phyloP scores from a whole-genome alignment of 2,888 invertebrate species.

The Mimumesa dahlbomi region DNA sequence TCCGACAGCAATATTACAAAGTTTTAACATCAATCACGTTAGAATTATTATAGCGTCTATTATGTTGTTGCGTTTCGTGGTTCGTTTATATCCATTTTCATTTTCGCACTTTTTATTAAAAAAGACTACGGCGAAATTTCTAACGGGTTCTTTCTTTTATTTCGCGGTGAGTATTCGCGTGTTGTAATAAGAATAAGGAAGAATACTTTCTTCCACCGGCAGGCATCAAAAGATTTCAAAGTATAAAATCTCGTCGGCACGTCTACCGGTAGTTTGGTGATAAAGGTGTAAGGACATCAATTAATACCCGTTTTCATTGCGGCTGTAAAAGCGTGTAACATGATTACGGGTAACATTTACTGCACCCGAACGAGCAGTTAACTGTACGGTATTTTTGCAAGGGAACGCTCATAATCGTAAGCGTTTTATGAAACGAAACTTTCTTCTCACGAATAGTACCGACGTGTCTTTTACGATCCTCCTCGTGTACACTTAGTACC shows the following conservation, averaged over 20 bases:
- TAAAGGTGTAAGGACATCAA: slow-evolving; percentile 66
- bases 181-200: too few species aligned
- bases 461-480: slow-evolving; percentile 55
- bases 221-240: slow-evolving; percentile 23
- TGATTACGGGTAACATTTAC: slow-evolving; percentile 63
- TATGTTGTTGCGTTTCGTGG: too few species aligned
- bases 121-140: too few species aligned
- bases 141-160: too few species aligned
- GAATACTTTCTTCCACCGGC: slow-evolving; percentile 18
- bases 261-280: slow-evolving; percentile 46
- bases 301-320: slow-evolving; percentile 63
- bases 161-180: too few species aligned
- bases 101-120: too few species aligned
- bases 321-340: slow-evolving; percentile 59
- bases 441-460: slow-evolving; percentile 46
- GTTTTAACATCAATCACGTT: too few species aligned
- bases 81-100: too few species aligned
- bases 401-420: slow-evolving; percentile 47
- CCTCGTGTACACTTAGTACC: slow-evolving; percentile 41
- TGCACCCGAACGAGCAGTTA: slow-evolving; percentile 60
- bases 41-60: too few species aligned
- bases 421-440: slow-evolving; percentile 53
- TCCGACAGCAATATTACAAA: too few species aligned
- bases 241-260: slow-evolving; percentile 39
- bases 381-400: slow-evolving; percentile 53